These are phyloP conservation scores for Pollenia labialis DNA, from an alignment of 2,888 invertebrate species.

Conservation along the genomic window DNA sequence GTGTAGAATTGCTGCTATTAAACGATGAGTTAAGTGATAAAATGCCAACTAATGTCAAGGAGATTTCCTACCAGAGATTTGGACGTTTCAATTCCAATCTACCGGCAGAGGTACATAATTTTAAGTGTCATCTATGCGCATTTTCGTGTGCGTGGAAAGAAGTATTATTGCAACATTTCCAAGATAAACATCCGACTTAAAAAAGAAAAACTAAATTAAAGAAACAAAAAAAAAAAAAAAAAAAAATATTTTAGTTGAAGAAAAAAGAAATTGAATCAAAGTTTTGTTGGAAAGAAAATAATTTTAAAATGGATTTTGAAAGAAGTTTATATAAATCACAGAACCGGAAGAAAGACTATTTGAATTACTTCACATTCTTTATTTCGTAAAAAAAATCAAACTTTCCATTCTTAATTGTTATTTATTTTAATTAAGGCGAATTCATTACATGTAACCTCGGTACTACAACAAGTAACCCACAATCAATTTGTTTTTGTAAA, in stretches of 20 bases:
- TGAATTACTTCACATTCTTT: too few species aligned
- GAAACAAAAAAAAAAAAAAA: not conserved
- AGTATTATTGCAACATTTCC: slow-evolving; percentile 78
- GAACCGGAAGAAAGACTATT: too few species aligned
- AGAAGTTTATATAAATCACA: not conserved
- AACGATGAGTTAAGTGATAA: slow-evolving; percentile 11
- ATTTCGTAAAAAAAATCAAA: too few species aligned
- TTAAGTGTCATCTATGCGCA: slow-evolving; percentile 80
- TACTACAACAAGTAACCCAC: too few species aligned
- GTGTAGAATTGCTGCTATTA: slow-evolving; percentile 45
- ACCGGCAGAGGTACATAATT: slow-evolving; percentile 75
- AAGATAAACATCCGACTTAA: slow-evolving; percentile 77
- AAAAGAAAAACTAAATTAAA: not conserved
- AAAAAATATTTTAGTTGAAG: not conserved
- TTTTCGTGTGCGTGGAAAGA: slow-evolving; percentile 78
- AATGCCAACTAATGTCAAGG: slow-evolving; percentile 69
- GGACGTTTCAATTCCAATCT: slow-evolving; percentile 77
- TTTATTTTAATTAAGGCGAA: too few species aligned
- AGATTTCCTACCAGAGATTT: slow-evolving; percentile 80
- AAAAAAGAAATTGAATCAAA: slow-evolving; percentile 35
- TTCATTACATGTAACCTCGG: too few species aligned
- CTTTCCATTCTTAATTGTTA: too few species aligned
- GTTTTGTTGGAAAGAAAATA: not conserved
- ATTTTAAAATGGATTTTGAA: not conserved
- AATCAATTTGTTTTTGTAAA: too few species aligned